phyloP scores from a whole-genome alignment of 2,888 invertebrate genomes.

The Lycocerus yunnanus region DNA sequence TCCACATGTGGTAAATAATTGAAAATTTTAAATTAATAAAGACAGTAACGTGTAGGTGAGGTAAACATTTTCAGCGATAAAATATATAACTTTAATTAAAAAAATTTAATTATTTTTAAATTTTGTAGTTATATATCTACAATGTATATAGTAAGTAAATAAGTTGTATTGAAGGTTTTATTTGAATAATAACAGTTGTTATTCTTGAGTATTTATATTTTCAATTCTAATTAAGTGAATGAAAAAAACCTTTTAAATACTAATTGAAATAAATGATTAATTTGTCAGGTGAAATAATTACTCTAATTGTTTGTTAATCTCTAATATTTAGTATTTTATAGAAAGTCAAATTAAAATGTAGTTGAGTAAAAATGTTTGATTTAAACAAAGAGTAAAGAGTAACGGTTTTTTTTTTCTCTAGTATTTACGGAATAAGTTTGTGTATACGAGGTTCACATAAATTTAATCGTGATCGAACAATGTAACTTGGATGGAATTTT shows the following conservation, averaged over 20 bases:
- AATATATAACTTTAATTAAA: not conserved
- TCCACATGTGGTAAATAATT: not conserved
- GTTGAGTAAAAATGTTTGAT: not conserved
- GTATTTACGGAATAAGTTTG: not conserved
- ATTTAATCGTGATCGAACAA: not conserved
- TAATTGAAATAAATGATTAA: not conserved
- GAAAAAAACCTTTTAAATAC: not conserved
- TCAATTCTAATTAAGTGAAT: not conserved
- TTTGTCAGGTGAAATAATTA: not conserved
- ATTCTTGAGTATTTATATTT: not conserved
- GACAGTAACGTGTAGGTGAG: no score
- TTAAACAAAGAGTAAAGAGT: not conserved
- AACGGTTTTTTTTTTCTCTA: not conserved
- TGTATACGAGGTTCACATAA: not conserved
- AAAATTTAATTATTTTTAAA: not conserved
- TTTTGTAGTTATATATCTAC: not conserved
- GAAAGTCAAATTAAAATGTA: not conserved
- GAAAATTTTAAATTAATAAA: not conserved
- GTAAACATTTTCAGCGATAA: not conserved
- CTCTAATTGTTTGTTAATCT: not conserved
- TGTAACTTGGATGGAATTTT: not conserved
- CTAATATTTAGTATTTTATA: not conserved
- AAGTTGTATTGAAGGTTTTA: not conserved
- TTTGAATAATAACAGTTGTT: not conserved
- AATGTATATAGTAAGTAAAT: no score